These are phyloP conservation scores for Crocodylus rhombifer DNA, from an alignment of 2,797 vertebrate genomes.

Conservation along the genomic window DNA sequence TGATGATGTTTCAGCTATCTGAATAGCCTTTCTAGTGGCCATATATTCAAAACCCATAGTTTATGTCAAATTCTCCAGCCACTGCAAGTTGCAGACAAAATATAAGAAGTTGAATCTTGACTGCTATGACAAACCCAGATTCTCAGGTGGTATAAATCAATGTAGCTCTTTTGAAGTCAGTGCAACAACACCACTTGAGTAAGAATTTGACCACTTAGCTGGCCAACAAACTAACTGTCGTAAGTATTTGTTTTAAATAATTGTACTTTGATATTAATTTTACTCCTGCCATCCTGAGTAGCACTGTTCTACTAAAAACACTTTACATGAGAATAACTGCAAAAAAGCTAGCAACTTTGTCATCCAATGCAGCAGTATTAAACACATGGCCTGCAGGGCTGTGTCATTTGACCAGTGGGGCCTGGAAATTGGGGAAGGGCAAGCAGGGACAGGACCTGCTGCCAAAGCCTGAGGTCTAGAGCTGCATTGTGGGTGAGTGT, in stretches of 20 bases:
- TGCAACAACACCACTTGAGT: not conserved
- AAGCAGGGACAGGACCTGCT: too few species aligned
- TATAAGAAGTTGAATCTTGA: not conserved
- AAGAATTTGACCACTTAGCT: not conserved
- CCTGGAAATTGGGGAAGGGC: too few species aligned
- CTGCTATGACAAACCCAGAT: not conserved
- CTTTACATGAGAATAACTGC: not conserved
- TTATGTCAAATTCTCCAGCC: not conserved
- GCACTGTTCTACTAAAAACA: not conserved
- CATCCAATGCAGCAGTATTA: too few species aligned
- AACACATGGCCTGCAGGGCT: too few species aligned
- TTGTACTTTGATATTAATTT: not conserved
- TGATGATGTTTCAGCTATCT: slow-evolving; percentile 10
- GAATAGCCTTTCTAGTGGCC: not conserved
- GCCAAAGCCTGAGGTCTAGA: too few species aligned
- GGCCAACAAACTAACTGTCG: not conserved
- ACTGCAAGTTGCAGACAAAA: not conserved
- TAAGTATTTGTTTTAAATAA: not conserved
- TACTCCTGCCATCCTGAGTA: not conserved
- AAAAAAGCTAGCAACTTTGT: not conserved
- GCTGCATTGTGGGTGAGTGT: too few species aligned
- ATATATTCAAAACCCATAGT: not conserved
- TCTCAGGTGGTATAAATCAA: not conserved
- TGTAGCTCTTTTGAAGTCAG: not conserved
- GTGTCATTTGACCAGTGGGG: too few species aligned